Conservation (phyloP, 1,140 invertebrate genomes). For the Parasteatoda tepidariorum region DNA sequence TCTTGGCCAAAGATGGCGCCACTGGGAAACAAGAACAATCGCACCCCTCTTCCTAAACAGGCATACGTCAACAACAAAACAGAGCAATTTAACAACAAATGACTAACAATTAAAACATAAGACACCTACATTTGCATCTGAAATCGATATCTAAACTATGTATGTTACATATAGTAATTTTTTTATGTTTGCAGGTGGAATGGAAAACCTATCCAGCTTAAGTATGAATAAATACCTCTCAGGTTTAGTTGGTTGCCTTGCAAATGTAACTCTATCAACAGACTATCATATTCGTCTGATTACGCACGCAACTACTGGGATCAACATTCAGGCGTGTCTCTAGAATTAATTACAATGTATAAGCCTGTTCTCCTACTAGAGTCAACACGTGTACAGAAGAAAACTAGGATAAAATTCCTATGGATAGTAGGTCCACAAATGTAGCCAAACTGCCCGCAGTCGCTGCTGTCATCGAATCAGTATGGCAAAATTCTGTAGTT, state of each 20-base stretch:
- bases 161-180: no score
- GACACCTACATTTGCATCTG: no score
- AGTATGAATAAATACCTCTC: constrained; percentile 77
- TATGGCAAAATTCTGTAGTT: constrained; percentile 57
- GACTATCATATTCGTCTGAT: constrained; percentile 78
- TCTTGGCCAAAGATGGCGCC: no score
- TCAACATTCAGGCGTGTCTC: constrained; percentile 70
- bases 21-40: no score
- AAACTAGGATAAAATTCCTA: constrained; percentile 53
- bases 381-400: constrained; percentile 50
- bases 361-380: constrained; percentile 49
- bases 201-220: constrained; percentile 77
- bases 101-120: no score
- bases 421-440: constrained; percentile 59
- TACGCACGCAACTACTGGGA: constrained; percentile 73
- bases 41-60: no score
- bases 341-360: constrained; percentile 56
- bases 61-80: no score
- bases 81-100: no score
- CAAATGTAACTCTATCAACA: constrained; percentile 81
- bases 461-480: constrained; percentile 49
- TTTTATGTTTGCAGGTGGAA: constrained; percentile 75
- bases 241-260: constrained; percentile 83
- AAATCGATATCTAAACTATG: no score
- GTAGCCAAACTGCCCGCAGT: constrained; percentile 54